Evolutionary conservation across 2,888 invertebrate genomes (phyloP).

Genomic region (Epiblema foenella): DNA sequence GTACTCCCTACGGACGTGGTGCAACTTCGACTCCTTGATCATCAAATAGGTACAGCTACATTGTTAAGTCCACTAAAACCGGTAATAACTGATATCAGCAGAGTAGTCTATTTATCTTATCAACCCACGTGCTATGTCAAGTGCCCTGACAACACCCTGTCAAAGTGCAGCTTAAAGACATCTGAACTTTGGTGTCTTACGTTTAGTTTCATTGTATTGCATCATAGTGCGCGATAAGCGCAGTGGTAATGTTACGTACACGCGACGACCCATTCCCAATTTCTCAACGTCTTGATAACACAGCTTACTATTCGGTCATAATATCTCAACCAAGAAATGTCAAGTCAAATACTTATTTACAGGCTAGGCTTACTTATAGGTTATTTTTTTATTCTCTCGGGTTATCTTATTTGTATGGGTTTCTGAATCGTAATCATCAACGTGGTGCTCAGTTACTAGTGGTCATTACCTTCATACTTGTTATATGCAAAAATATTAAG

Average conservation of each 20-base stretch:
- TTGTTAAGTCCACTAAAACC: conserved; percentile 9
- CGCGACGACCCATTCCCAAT: conserved; percentile 2
- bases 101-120: not conserved
- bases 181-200: conserved; percentile 32
- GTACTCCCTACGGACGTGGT: no score
- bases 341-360: no score
- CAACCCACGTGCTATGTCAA: conserved; percentile 4
- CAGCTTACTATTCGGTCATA: not conserved
- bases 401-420: no score
- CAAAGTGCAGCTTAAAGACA: conserved; percentile 5
- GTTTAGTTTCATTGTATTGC: conserved; percentile 51
- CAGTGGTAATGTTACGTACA: not conserved
- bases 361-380: no score
- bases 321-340: not conserved
- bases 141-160: not conserved
- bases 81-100: not conserved
- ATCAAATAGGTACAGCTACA: not conserved
- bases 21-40: no score
- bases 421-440: no score
- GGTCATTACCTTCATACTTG: no score
- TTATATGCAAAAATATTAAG: no score
- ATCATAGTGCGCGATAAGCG: conserved; percentile 46
- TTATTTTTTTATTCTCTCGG: no score
- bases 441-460: no score
- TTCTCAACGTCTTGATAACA: not conserved